A percentile compares a stretch with the other conserved stretches of the same genome.
Conservation (phyloP, 2,888 invertebrate species). For the Acleris emargana region DNA sequence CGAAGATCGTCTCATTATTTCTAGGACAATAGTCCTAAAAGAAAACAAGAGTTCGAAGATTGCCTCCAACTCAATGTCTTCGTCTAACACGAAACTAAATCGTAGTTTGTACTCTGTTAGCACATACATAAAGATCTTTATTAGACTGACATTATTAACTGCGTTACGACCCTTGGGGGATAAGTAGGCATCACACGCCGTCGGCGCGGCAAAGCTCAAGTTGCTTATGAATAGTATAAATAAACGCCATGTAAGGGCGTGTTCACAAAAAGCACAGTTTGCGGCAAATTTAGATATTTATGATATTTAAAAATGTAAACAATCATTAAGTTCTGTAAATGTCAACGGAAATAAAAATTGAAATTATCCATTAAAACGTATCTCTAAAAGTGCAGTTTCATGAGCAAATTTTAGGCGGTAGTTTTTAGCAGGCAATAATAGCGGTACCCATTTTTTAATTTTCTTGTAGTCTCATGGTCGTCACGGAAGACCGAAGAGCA, state of each 20-base stretch:
- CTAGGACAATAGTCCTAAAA: conserved; percentile 10
- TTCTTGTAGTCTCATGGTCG: too few species aligned
- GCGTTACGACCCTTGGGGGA: conserved; percentile 46
- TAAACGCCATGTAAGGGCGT: conserved; percentile 15
- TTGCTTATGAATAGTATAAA: conserved; percentile 49
- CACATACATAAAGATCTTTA: conserved; percentile 43
- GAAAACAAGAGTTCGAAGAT: not conserved
- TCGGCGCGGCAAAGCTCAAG: conserved; percentile 53
- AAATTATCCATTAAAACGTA: too few species aligned
- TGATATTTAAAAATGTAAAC: too few species aligned
- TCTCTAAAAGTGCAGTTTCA: too few species aligned
- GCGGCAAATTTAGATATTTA: too few species aligned
- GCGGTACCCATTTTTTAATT: too few species aligned
- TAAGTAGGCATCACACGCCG: conserved; percentile 49
- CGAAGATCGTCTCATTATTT: conserved; percentile 4
- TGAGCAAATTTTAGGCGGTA: too few species aligned
- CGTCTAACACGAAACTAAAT: conserved; percentile 41
- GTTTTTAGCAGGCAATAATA: too few species aligned
- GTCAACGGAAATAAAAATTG: too few species aligned
- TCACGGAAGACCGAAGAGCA: too few species aligned
- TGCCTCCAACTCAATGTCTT: conserved; percentile 30
- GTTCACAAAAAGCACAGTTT: too few species aligned
- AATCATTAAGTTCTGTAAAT: too few species aligned
- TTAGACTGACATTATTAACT: conserved; percentile 43
- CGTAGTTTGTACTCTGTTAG: conserved; percentile 49